Conservation (phyloP, 2,888 invertebrate genomes). For the Rotaria macrura region DNA sequence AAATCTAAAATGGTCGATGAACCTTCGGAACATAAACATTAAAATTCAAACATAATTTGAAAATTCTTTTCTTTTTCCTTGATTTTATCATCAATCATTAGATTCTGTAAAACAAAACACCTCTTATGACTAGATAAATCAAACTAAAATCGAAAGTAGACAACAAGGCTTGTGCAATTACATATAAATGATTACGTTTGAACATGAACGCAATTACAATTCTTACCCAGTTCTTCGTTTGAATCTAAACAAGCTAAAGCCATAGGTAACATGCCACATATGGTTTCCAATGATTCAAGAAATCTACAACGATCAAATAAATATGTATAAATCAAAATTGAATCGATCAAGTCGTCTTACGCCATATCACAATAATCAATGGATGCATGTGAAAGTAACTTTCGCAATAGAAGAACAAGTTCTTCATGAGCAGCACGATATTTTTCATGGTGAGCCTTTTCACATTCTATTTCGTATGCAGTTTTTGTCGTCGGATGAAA, state of each 20-base stretch:
- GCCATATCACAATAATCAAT: not conserved
- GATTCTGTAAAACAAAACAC: no score
- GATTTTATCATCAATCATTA: no score
- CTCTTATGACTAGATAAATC: no score
- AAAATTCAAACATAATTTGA: no score
- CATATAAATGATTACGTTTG: no score
- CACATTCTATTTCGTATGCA: not conserved
- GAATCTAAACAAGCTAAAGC: conserved; percentile 7
- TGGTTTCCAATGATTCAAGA: not conserved
- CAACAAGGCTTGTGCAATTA: no score
- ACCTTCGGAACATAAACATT: no score
- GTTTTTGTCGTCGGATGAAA: not conserved
- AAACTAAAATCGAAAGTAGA: no score
- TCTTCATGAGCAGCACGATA: conserved; percentile 9
- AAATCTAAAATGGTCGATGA: no score
- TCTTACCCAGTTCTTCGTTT: not conserved
- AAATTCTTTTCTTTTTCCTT: no score
- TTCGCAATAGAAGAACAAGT: not conserved
- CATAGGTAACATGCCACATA: not conserved
- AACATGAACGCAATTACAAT: not conserved
- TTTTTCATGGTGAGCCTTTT: conserved; percentile 16
- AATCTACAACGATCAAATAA: not conserved
- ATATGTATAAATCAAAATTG: not conserved
- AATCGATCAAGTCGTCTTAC: not conserved
- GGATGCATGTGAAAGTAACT: not conserved